Base-by-base conservation (phyloP, 1,140 invertebrate genomes). In the Cyrtorhinus lividipennis region DNA sequence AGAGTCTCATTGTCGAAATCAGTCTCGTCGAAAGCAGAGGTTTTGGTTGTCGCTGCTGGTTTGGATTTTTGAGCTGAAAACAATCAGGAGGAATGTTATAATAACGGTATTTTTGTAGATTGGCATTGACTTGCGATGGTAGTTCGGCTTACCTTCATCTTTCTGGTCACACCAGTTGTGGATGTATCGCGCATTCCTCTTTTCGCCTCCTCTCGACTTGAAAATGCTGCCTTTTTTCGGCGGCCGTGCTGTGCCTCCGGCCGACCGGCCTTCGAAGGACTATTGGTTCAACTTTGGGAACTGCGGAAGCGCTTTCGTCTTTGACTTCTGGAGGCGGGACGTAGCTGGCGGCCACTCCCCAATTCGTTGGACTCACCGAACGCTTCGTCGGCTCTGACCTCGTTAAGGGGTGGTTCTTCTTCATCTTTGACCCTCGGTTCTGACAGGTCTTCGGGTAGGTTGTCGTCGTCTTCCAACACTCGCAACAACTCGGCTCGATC, bases 91-190 rank as follows among this genome's bases (percentile, higher is more conserved):
- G n/a, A n/a, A n/a, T n/a, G n/a, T n/a, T n/a, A n/a, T n/a, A n/a
- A n/a, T n/a, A n/a, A n/a, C n/a, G n/a, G n/a, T n/a, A n/a, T n/a
- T n/a, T n/a, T n/a, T n/a, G n/a, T n/a, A n/a, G n/a, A n/a, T n/a
- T n/a, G n/a, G n/a, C n/a, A n/a, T n/a, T n/a, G n/a, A n/a, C n/a
- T n/a, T n/a, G n/a, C n/a, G n/a, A n/a, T n/a, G n/a, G n/a, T n/a
- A 38, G 30, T 38, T 38, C 5, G 2, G 66, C 66, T 10, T 71
- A 8, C 71, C 72, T 60, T 78, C 77, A 62, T 80, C 79, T 61
- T 80, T 82, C 67, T 84, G 84, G 71, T 87, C 87, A 64, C 82
- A 83, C 88, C 88, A 91, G 73, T 89, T 90, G 74, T 92, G 88
- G 74, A 85, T 89, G 69, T 92, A 93, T n/a, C 91, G 73, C 62